Evolutionary conservation across 2,888 invertebrate genomes (phyloP), one percentile per base, ranked within the genome.

Genomic region (Eupeodes luniger): DNA sequence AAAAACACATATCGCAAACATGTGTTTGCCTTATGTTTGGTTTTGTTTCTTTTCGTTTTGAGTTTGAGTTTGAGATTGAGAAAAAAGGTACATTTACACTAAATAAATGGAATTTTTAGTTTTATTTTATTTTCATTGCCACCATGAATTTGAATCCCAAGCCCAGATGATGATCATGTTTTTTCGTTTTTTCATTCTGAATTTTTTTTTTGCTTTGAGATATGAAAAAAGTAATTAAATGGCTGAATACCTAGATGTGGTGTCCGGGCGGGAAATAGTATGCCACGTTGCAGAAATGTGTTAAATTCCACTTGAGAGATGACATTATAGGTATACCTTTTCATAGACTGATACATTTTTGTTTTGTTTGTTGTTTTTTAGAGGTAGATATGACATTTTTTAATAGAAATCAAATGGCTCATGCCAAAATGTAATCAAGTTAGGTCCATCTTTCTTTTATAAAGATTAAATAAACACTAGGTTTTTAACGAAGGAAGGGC

Each of bases 271-370:
- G 51, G n/a, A 76, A 85, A 77, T 49, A 78, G 69, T 75, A 72
- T 79, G 86, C 62, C 86, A 87, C 83, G 86, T 87, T 87, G 86
- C 79, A 70, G 59, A 86, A 87, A 83, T 75, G 75, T 86, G 79
- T 86, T 81, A 40, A 11, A 85, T 67, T 49, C 67, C 14, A 67
- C 5, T 49, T 19, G 1, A 49, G 2, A 27, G 27, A 27, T 27
- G 27, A 27, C 27, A 1, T 27, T 27, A 27, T 27, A 27, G 51
- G n/a, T 51, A 47, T 16, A 11, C 16, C 5, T 62, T 44, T 4
- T 9, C 10, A 12, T 12, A 47, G 11, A 47, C 1, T 0, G 12
- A 47, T 47, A 0, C 1, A 47, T 47, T 47, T 47, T 11, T 11
- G 47, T 47, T 10, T 47, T 47, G 6, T 9, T 6, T 27, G 40